Percentiles rank a stretch among this genome's conserved stretches.
Evolutionary conservation across 2,797 vertebrate species (phyloP).

Genomic region (Pangasius mekongensis): DNA sequence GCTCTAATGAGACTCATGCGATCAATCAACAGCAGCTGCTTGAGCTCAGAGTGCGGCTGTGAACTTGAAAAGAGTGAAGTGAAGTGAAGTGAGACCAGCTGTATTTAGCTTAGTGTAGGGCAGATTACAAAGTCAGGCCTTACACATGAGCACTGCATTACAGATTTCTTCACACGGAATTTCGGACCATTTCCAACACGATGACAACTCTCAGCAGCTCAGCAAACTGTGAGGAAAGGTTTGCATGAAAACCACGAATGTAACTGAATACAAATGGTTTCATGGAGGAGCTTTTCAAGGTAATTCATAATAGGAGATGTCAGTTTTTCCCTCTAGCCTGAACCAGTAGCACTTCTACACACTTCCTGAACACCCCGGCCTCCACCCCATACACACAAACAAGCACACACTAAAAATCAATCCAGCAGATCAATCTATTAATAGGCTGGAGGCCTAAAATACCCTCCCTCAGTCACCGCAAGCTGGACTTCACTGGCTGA

Average conservation of each 20-base stretch:
- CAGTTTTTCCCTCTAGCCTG: not conserved
- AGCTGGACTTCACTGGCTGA: constrained; percentile 62
- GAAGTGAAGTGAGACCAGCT: not conserved
- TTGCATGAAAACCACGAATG: not conserved
- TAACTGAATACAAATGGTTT: not conserved
- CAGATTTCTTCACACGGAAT: not conserved
- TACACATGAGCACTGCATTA: constrained; percentile 3
- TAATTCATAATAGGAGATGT: not conserved
- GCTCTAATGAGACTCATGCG: constrained; percentile 33
- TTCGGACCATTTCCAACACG: not conserved
- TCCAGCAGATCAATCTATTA: constrained; percentile 69
- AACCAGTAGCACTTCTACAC: constrained; percentile 15
- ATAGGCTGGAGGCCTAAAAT: constrained; percentile 71
- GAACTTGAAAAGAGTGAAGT: not conserved
- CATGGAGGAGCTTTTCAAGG: not conserved
- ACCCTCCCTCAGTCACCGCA: constrained; percentile 56
- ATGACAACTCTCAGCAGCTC: not conserved
- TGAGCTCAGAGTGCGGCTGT: not conserved
- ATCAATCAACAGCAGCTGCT: constrained; percentile 48
- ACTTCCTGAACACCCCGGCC: constrained; percentile 33
- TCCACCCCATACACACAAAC: constrained; percentile 27
- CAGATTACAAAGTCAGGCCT: constrained; percentile 28
- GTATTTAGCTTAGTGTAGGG: constrained; percentile 48
- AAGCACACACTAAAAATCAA: constrained; percentile 62
- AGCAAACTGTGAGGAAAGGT: not conserved